Evolutionary conservation across 2,797 vertebrate species (phyloP).

Genomic region (Paedocypris micromegethes): DNA sequence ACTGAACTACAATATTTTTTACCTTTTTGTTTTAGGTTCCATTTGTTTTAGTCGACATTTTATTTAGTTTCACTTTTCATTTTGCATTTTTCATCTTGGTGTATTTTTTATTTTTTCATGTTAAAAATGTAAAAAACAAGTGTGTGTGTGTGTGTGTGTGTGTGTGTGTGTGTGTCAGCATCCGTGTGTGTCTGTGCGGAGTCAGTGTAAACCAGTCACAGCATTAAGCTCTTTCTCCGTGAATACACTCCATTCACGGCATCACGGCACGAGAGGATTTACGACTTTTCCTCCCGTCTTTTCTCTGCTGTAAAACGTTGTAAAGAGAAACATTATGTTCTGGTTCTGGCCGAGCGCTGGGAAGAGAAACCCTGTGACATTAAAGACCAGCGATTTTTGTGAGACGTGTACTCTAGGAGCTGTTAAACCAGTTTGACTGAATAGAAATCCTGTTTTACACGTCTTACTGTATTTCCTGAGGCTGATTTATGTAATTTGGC

Average conservation of each 20-base stretch:
- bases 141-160: constrained; percentile 13
- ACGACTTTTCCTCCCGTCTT: constrained; percentile 43
- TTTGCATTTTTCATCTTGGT: no score
- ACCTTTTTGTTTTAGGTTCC: no score
- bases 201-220: constrained; percentile 34
- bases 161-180: constrained; percentile 24
- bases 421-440: no score
- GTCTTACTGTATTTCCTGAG: no score
- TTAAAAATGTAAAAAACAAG: not conserved
- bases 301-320: constrained; percentile 46
- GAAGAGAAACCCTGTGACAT: no score
- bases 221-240: constrained; percentile 50
- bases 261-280: constrained; percentile 48
- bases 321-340: constrained; percentile 39
- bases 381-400: no score
- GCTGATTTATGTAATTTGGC: no score
- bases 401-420: no score
- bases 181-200: constrained; percentile 40
- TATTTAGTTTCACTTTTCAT: no score
- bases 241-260: constrained; percentile 59
- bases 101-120: not conserved
- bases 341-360: not conserved
- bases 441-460: no score
- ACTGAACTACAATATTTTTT: no score
- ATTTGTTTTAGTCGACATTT: no score